These are phyloP conservation scores for Popillia japonica DNA, from an alignment of 1,140 invertebrate genomes.

Conservation along the genomic window DNA sequence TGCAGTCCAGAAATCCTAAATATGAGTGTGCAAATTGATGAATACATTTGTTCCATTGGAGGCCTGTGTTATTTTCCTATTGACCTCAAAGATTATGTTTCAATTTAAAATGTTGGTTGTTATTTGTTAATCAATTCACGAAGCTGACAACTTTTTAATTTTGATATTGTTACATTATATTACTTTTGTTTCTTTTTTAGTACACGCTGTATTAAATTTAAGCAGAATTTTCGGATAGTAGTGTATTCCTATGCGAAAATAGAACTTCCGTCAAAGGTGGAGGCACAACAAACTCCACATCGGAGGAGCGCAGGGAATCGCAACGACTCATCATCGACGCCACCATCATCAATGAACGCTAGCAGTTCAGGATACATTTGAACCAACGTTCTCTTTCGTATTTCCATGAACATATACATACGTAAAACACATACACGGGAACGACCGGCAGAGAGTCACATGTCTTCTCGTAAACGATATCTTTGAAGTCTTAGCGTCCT, in stretches of 20 bases:
- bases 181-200: too few species aligned
- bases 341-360: conserved; percentile 1
- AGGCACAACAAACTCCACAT: neutral
- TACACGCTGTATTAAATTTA: too few species aligned
- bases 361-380: neutral
- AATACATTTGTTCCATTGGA: too few species aligned
- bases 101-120: too few species aligned
- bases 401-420: neutral
- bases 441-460: neutral
- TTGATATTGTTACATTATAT: too few species aligned
- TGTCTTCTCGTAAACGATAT: conserved; percentile 36
- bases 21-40: too few species aligned
- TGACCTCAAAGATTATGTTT: too few species aligned
- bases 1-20: too few species aligned
- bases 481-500: conserved; percentile 29
- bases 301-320: neutral
- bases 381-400: neutral
- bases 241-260: neutral
- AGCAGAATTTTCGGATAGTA: neutral
- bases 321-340: neutral
- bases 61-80: too few species aligned
- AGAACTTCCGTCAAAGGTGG: neutral
- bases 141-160: too few species aligned
- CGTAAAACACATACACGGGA: neutral
- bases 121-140: too few species aligned